Evolutionary conservation across 2,113 vertebrate species (phyloP).

Genomic region (Scomber japonicus): DNA sequence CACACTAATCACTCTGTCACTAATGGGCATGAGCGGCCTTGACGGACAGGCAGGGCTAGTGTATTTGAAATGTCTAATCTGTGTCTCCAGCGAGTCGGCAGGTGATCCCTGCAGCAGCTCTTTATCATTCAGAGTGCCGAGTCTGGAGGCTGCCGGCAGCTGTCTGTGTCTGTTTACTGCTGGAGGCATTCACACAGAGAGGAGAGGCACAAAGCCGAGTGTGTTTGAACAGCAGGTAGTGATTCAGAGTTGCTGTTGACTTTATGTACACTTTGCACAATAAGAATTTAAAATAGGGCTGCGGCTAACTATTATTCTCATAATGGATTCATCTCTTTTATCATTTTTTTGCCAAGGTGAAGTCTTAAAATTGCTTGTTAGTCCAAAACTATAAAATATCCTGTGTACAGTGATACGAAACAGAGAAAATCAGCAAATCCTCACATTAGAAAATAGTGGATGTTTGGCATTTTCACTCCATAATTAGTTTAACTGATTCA

Average conservation of each 20-base stretch:
- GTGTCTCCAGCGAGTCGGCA: conserved; percentile 51
- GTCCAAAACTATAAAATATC: neutral
- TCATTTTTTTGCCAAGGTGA: neutral
- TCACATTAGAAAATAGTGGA: neutral
- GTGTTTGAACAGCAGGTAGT: conserved; percentile 66
- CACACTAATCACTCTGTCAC: conserved; percentile 59
- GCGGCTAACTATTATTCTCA: neutral
- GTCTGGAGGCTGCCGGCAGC: conserved; percentile 63
- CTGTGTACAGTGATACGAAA: neutral
- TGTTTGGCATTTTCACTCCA: neutral
- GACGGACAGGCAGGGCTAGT: conserved; percentile 43
- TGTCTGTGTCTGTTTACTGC: conserved; percentile 66
- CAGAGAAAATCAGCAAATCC: neutral
- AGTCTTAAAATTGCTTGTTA: neutral
- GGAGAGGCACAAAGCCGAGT: conserved; percentile 17
- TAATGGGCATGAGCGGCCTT: conserved; percentile 40
- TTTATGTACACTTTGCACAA: conserved; percentile 18
- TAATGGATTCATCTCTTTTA: neutral
- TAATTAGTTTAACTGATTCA: too few relatives aligned
- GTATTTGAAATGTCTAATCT: conserved; percentile 60
- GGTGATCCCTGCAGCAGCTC: conserved; percentile 64
- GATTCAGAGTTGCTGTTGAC: conserved; percentile 39
- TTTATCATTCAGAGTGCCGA: conserved; percentile 71
- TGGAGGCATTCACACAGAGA: conserved; percentile 34
- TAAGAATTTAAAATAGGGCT: conserved; percentile 1